phyloP scores from a whole-genome alignment of 2,797 vertebrate genomes.

The Helarctos malayanus region DNA sequence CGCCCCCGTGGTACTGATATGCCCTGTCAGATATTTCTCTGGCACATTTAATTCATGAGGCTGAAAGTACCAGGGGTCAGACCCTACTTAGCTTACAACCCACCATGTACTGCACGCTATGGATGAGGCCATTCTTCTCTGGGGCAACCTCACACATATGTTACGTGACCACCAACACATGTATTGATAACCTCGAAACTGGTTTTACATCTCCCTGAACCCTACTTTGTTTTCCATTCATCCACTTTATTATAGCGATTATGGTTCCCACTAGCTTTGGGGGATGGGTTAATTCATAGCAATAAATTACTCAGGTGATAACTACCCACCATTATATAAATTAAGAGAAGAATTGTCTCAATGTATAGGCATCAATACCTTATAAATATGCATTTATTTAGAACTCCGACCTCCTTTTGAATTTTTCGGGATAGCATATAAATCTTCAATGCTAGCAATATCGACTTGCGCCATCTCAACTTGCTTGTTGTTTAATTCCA shows the following conservation, averaged over 20 bases:
- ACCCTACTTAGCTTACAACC: background rate
- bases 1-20: rapidly evolving
- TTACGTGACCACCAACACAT: background rate
- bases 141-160: background rate
- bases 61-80: background rate
- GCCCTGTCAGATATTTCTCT: background rate
- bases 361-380: slow-evolving; percentile 26
- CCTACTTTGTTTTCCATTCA: slow-evolving; percentile 36
- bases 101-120: background rate
- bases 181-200: slow-evolving; percentile 22
- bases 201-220: background rate
- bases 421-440: background rate
- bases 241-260: slow-evolving; percentile 15
- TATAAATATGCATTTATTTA: slow-evolving; percentile 1
- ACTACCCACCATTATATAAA: slow-evolving; percentile 24
- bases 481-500: slow-evolving; percentile 58
- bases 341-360: slow-evolving; percentile 19
- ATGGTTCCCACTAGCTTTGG: slow-evolving; percentile 2
- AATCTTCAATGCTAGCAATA: slow-evolving; percentile 18
- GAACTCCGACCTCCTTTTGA: background rate
- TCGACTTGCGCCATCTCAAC: background rate
- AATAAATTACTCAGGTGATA: slow-evolving; percentile 15
- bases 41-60: slow-evolving; percentile 9
- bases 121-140: slow-evolving; percentile 1
- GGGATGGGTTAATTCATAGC: slow-evolving; percentile 21